These are phyloP conservation scores for Euproctis similis DNA, from an alignment of 2,888 invertebrate species.

Conservation along the genomic window DNA sequence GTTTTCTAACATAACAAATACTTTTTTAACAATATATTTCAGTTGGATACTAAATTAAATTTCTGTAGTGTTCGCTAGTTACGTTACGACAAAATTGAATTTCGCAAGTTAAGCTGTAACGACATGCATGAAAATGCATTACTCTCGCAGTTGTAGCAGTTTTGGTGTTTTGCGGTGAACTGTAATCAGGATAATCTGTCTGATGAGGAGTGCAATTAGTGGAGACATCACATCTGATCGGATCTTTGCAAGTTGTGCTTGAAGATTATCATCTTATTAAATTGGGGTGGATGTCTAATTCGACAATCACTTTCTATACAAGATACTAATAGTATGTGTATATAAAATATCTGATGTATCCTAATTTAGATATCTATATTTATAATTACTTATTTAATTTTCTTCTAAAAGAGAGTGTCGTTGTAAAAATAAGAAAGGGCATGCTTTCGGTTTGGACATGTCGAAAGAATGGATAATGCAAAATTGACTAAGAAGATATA, in stretches of 20 bases:
- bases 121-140: constrained; percentile 42
- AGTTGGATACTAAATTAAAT: constrained; percentile 14
- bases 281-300: constrained; percentile 33
- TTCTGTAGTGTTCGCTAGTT: constrained; percentile 9
- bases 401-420: no score
- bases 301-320: constrained; percentile 32
- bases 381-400: no score
- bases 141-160: no score
- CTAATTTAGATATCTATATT: no score
- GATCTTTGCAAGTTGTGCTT: constrained; percentile 45
- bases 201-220: constrained; percentile 73
- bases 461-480: no score
- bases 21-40: constrained; percentile 18
- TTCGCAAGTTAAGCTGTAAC: constrained; percentile 11
- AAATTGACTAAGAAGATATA: no score
- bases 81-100: no score
- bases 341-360: no score
- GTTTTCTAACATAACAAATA: constrained; percentile 30
- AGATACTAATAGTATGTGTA: no score
- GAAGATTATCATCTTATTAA: no score
- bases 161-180: constrained; percentile 46
- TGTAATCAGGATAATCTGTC: constrained; percentile 71
- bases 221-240: constrained; percentile 38
- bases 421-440: no score
- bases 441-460: no score